Evolutionary conservation across 2,888 invertebrate species (phyloP).

Genomic region (Beris morrisii): DNA sequence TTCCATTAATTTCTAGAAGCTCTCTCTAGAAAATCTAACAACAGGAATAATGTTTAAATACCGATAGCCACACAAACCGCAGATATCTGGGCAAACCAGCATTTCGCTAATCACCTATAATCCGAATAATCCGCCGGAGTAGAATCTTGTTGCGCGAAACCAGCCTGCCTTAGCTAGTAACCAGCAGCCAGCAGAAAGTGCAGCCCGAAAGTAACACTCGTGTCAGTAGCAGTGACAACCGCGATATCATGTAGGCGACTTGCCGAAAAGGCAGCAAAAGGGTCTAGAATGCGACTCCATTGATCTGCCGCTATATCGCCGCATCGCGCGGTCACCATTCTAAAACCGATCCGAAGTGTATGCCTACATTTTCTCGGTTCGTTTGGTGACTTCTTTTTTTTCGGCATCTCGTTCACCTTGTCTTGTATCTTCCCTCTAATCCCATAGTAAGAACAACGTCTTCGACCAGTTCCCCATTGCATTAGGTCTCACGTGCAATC

Average conservation of each 20-base stretch:
- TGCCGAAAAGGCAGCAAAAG: conserved; percentile 28
- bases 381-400: neutral
- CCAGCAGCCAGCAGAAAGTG: conserved; percentile 8
- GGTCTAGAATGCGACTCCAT: conserved; percentile 21
- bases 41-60: too few relatives aligned
- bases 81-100: too few relatives aligned
- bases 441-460: too few relatives aligned
- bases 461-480: too few relatives aligned
- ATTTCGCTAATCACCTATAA: too few relatives aligned
- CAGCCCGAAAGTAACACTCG: conserved; percentile 33
- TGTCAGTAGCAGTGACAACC: conserved; percentile 38
- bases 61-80: too few relatives aligned
- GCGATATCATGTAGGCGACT: conserved; percentile 31
- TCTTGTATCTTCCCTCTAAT: too few relatives aligned
- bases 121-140: too few relatives aligned
- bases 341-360: conserved; percentile 17
- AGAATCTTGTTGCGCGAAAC: too few relatives aligned
- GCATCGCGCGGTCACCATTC: conserved; percentile 12
- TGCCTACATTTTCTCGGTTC: conserved; percentile 26
- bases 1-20: too few relatives aligned
- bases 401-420: conserved; percentile 5
- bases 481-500: neutral
- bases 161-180: too few relatives aligned
- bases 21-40: too few relatives aligned
- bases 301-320: conserved; percentile 26